Evolutionary conservation across 2,888 invertebrate species (phyloP), one percentile per base, ranked within the genome.

Genomic region (Hofmannophila pseudospretella): DNA sequence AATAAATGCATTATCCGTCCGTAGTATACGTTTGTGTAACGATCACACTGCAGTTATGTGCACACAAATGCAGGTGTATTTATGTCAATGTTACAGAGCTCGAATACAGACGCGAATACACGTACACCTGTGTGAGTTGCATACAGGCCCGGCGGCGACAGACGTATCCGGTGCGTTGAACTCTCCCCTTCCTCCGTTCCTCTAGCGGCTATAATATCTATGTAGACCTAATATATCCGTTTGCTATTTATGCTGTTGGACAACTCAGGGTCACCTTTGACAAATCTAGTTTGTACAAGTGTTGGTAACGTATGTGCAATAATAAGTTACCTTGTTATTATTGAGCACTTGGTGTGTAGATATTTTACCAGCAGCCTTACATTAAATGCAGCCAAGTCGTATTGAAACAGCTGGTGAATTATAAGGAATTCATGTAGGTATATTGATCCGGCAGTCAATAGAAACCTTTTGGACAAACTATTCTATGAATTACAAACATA

Each of bases 131-230:
- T 61, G 58, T 67, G 57, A 54, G 53, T 59, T 66, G 70, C 67
- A 69, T 66, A 65, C 63, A 41, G 47, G 57, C 59, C 53, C 58
- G 65, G 61, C 71, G 68, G 67, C 78, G 77, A 78, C 77, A 77
- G 72, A 74, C 76, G 76, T 78, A 77, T 84, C 84, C 84, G 84
- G 84, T 81, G 77, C 85, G 72, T 80, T 82, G 84, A 85, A 74
- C 84, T 67, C 65, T 55, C 57, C 64, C 56, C 56, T 49, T 53
- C 58, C 48, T 54, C 51, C 54, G 51, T 52, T 46, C 51, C 54
- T 52, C 49, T 54, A 55, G 51, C 58, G 53, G 47, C 53, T 38
- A 50, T 35, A 58, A 63, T 58, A 58, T 58, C 55, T 49, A 58
- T 57, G 52, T 52, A 56, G 49, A 44, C 46, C 53, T 58, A 51